Percentiles rank a stretch among this genome's conserved stretches.
Evolutionary conservation across 2,888 invertebrate genomes (phyloP).

Genomic region (Mimachlamys varia): DNA sequence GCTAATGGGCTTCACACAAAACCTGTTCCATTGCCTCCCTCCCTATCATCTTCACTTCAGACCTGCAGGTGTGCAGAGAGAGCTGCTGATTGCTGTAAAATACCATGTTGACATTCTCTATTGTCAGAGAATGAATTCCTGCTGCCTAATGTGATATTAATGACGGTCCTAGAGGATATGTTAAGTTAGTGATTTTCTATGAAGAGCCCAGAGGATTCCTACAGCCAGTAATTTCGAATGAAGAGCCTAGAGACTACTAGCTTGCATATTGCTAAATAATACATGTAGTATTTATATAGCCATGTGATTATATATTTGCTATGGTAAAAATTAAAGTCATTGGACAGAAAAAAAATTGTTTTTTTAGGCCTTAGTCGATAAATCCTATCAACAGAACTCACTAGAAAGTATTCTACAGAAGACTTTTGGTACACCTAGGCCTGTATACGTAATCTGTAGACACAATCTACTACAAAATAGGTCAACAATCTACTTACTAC

Average conservation of each 20-base stretch:
- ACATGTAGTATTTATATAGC: background rate
- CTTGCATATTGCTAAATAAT: background rate
- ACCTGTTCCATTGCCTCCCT: background rate
- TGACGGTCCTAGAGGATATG: background rate
- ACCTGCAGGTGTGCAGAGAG: background rate
- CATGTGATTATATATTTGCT: background rate
- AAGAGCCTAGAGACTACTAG: background rate
- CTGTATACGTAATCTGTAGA: too few relatives aligned
- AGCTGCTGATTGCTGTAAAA: background rate
- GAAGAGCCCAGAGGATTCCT: background rate
- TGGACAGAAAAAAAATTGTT: too few relatives aligned
- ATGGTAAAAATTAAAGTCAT: too few relatives aligned
- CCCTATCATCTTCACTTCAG: background rate
- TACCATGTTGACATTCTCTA: background rate
- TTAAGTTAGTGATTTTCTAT: background rate
- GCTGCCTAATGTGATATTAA: background rate
- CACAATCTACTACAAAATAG: too few relatives aligned
- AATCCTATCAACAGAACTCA: too few relatives aligned
- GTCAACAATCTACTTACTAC: too few relatives aligned
- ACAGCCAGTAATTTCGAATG: background rate
- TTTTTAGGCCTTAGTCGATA: too few relatives aligned
- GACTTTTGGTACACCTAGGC: too few relatives aligned
- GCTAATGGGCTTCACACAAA: background rate
- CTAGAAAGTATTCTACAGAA: too few relatives aligned
- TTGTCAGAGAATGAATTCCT: background rate